Base-by-base conservation (phyloP, 2,888 invertebrate species). In the Sminthurides aquaticus region DNA sequence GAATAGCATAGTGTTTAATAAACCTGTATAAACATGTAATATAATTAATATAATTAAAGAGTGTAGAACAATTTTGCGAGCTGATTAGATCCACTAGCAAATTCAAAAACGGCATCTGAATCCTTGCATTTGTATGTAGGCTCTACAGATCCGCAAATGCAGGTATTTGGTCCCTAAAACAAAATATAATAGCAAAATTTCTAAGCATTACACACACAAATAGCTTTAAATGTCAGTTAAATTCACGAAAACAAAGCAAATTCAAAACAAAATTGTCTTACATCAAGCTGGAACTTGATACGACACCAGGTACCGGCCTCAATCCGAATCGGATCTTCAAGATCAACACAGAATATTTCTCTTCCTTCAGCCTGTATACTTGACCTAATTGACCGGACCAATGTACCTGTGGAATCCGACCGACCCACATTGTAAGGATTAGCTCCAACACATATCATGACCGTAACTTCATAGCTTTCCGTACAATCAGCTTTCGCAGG, bases 81-180 rank as follows among this genome's bases (percentile, higher is more conserved):
- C 29, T 63, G 63, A 24, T 63, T 26, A 26, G 63, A 63, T 22
- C 58, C 49, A 27, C 49, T 52, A 29, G 28, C 34, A 27, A 63
- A 63, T 49, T 63, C 63, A 49, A 63, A 63, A 18, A 27, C n/a
- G 20, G 49, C 49, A 0, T 20, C 24, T 24, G 34, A 34, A 2
- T 57, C 49, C 1, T 57, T 29, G 20, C 34, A 49, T 2, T n/a
- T 28, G 28, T 52, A 49, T 5, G 1, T 8, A 20, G 49, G n/a
- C 26, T 27, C 49, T 1, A 58, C 1, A 2, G 52, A 15, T 2
- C 56, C 22, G 26, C 63, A 57, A 57, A 63, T 29, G n/a, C 28
- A n/a, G 5, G 63, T 63, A 3, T 58, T 57, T 1, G 63, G 57
- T 1, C 63, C 63, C 60, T 49, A 26, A 8, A 25, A 49, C 8